Evolutionary conservation across 2,888 invertebrate species (phyloP).

Genomic region (Aleiodes alternator): DNA sequence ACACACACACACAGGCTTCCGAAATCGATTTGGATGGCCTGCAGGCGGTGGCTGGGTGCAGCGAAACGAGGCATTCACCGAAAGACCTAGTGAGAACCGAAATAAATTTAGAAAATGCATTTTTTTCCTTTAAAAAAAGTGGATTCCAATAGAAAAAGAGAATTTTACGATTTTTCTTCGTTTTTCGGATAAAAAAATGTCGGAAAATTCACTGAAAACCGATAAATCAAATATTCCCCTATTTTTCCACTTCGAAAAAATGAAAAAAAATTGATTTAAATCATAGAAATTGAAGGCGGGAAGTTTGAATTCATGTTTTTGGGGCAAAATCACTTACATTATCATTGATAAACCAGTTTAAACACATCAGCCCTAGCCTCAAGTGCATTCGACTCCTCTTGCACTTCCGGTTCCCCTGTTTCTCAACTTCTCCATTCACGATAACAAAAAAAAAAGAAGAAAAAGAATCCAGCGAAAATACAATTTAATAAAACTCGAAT

Average conservation of each 20-base stretch:
- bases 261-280: not conserved
- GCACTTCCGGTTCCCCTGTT: constrained; percentile 39
- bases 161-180: not conserved
- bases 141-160: not conserved
- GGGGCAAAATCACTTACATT: constrained; percentile 29
- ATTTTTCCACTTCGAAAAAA: not conserved
- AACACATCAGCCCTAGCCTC: constrained; percentile 34
- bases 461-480: not conserved
- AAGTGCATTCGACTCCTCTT: constrained; percentile 49
- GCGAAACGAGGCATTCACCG: constrained; percentile 50
- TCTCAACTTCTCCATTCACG: constrained; percentile 38
- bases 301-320: too few species aligned
- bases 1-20: constrained; percentile 41
- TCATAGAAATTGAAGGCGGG: too few species aligned
- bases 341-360: constrained; percentile 11
- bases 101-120: not conserved
- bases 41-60: constrained; percentile 59
- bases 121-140: not conserved
- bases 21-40: constrained; percentile 59
- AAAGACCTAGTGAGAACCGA: not conserved
- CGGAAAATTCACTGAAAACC: too few species aligned
- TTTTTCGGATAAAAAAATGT: too few species aligned
- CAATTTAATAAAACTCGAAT: too few species aligned
- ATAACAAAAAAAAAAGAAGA: not conserved
- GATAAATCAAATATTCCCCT: too few species aligned